Evolutionary conservation across 1,140 invertebrate species (phyloP), one percentile per base, ranked within the genome.

Genomic region (Calliopsis andreniformis): DNA sequence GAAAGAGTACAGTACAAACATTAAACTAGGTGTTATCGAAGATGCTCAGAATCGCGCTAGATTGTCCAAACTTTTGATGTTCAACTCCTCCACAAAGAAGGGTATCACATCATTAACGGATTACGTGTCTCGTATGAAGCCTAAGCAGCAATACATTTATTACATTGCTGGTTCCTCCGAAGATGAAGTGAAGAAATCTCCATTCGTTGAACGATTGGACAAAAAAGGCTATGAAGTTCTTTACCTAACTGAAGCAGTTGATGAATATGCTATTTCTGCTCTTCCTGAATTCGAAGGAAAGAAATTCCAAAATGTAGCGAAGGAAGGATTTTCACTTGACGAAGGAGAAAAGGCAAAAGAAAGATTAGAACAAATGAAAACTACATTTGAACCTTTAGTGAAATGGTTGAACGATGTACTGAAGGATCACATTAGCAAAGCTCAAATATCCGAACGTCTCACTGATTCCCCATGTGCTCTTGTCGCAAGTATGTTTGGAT

Each of bases 241-340:
- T 16, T 99, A 97, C 87, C 92, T 99, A 16, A 95, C 96, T 1
- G 99, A 99, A 92, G 97, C 99, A 64, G 98, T 99, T 45, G 99
- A 99, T 93, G 99, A 99, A 92, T 99, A 99, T 92, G 96, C 97
- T 80, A 97, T 99, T 69, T 98, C 98, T 53, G 96, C 98, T 10
- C 92, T 99, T 85, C 98, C 99, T n/a, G 98, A 99, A 92, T 99
- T 98, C 92, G 98, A 99, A 87, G 97, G 98, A 35, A 99, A 99
- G 93, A 99, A 99, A 91, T 99, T 99, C 96, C 98, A 99, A 92
- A 99, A 99, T 89, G 97, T 99, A 42, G 99, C 99, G 75, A 99
- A 99, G 91, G 99, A 99, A 93, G 98, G 98, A 2, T 95, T 99
- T 85, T 95, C 96, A 67, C 89, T 99, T 1, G 95, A 98, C 73